Conservation (phyloP, 1,140 invertebrate species). For the Teleopsis dalmanni region DNA sequence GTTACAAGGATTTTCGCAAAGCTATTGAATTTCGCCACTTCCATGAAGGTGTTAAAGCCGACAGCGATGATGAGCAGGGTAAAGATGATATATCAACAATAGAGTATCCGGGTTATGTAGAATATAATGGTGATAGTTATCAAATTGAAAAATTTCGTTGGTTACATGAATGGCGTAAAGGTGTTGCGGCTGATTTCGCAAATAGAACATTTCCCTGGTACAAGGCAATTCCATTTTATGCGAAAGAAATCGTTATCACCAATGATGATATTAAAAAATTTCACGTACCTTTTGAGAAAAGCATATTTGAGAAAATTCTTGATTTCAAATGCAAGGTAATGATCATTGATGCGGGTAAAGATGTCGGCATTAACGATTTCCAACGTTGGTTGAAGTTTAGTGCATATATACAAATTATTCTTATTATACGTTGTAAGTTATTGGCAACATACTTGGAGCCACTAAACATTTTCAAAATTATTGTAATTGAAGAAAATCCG, state of each 20-base stretch:
- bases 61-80: constrained; percentile 1
- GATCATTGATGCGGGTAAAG: constrained; percentile 24
- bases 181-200: constrained; percentile 26
- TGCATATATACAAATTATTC: constrained; percentile 23
- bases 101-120: too few species aligned
- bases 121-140: too few species aligned
- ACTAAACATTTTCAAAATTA: constrained; percentile 16
- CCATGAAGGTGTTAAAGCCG: constrained; percentile 3
- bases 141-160: constrained; percentile 5
- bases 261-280: constrained; percentile 13
- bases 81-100: constrained; percentile 13
- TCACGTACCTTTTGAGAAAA: constrained; percentile 14
- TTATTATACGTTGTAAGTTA: constrained; percentile 23
- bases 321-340: constrained; percentile 23
- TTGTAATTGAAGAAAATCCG: constrained; percentile 20
- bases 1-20: constrained; percentile 20
- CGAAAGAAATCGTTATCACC: constrained; percentile 18
- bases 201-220: constrained; percentile 32
- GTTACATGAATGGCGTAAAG: constrained; percentile 15
- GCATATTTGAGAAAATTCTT: constrained; percentile 20
- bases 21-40: constrained; percentile 23
- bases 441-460: constrained; percentile 6
- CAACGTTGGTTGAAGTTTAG: constrained; percentile 31
- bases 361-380: constrained; percentile 22
- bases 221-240: constrained; percentile 24